phyloP scores from a whole-genome alignment of 1,140 invertebrate genomes.

The Pemphigus obesinymphae region DNA sequence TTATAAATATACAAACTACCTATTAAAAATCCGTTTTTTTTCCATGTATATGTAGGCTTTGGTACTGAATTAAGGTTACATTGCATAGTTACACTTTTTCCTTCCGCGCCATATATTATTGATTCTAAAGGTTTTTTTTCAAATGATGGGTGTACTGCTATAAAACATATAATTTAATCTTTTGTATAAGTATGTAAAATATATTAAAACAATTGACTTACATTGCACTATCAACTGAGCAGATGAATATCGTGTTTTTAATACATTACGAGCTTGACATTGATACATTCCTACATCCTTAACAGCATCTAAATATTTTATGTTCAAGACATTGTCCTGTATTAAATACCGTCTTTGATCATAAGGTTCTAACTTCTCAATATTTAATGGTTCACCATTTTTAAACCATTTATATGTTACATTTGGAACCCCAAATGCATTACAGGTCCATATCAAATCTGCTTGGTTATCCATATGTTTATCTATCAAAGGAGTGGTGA shows the following conservation, averaged over 20 bases:
- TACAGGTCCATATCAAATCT: slow-evolving; percentile 87
- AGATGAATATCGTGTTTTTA: slow-evolving; percentile 80
- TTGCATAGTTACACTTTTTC: slow-evolving; percentile 83
- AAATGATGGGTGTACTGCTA: slow-evolving; percentile 82
- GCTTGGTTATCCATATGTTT: slow-evolving; percentile 82
- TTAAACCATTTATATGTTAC: slow-evolving; percentile 89
- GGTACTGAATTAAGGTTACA: slow-evolving; percentile 95
- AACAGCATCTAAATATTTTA: slow-evolving; percentile 68
- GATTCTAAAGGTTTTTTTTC: slow-evolving; percentile 80
- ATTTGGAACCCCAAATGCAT: slow-evolving; percentile 92
- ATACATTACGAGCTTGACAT: slow-evolving; percentile 82
- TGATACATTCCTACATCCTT: slow-evolving; percentile 94
- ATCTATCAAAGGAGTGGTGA: slow-evolving; percentile 82
- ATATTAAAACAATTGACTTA: slow-evolving; percentile 49
- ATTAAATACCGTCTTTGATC: slow-evolving; percentile 73
- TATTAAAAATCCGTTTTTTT: slow-evolving; percentile 79
- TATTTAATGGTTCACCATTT: slow-evolving; percentile 64
- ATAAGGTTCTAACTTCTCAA: slow-evolving; percentile 60
- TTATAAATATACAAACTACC: slow-evolving; percentile 52
- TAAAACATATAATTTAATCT: slow-evolving; percentile 44
- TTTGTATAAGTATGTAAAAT: too few relatives aligned
- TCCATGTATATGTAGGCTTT: slow-evolving; percentile 81
- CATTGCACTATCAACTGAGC: slow-evolving; percentile 81
- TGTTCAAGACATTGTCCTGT: slow-evolving; percentile 82
- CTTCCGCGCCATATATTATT: slow-evolving; percentile 84